Evolutionary conservation across 2,888 invertebrate species (phyloP).

Genomic region (Melitaea athalia): DNA sequence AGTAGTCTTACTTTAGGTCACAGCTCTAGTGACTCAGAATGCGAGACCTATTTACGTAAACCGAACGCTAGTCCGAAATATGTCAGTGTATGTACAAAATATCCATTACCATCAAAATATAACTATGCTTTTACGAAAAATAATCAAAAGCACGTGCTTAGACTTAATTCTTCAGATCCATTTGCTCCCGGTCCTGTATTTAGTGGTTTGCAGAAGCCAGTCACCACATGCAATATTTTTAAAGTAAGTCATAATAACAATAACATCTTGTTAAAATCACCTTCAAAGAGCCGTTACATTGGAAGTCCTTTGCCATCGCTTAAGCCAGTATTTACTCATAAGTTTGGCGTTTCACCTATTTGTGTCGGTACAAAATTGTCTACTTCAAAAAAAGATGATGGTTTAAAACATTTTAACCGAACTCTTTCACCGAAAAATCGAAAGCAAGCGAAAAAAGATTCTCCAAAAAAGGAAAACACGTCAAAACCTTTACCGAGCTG

Average conservation of each 20-base stretch:
- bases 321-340: conserved; percentile 73
- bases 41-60: conserved; percentile 71
- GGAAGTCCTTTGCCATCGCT: conserved; percentile 66
- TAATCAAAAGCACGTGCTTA: conserved; percentile 63
- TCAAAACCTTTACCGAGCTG: conserved; percentile 64
- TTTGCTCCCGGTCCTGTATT: conserved; percentile 80
- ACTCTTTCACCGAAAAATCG: conserved; percentile 67
- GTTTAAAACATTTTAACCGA: conserved; percentile 54
- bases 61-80: conserved; percentile 73
- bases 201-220: conserved; percentile 72
- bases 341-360: conserved; percentile 75
- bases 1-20: conserved; percentile 82
- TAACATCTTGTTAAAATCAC: conserved; percentile 70
- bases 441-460: conserved; percentile 58
- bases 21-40: conserved; percentile 79
- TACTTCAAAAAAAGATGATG: conserved; percentile 62
- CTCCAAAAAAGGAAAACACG: conserved; percentile 62
- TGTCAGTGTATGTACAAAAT: conserved; percentile 72
- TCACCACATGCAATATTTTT: conserved; percentile 73
- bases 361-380: conserved; percentile 55
- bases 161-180: conserved; percentile 69
- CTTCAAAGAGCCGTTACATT: conserved; percentile 58
- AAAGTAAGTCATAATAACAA: conserved; percentile 76
- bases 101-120: conserved; percentile 68
- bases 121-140: conserved; percentile 69